Conservation (phyloP, 1,140 invertebrate species). For the Lepidotrigona ventralis region DNA sequence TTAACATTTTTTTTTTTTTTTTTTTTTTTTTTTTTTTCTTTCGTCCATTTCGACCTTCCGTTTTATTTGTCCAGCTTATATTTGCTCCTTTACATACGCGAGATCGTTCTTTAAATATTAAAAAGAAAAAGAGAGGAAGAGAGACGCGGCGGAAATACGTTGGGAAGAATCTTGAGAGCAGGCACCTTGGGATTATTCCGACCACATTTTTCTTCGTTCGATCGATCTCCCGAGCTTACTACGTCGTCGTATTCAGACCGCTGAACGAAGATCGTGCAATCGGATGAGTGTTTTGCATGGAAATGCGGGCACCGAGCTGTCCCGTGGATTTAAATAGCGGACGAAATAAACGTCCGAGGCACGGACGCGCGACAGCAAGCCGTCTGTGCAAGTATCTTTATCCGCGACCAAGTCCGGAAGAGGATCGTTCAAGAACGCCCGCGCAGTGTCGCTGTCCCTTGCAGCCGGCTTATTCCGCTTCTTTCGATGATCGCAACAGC, state of each 20-base stretch:
- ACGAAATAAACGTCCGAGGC: constrained; percentile 54
- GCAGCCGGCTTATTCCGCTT: not conserved
- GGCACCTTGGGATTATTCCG: constrained; percentile 15
- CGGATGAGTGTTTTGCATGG: constrained; percentile 36
- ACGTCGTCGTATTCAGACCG: not conserved
- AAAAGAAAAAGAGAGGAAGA: not conserved
- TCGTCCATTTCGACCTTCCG: constrained; percentile 5
- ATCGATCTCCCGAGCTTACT: not conserved
- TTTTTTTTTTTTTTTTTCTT: not conserved
- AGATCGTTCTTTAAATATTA: constrained; percentile 10
- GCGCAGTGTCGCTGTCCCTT: constrained; percentile 8
- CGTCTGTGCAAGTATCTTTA: constrained; percentile 39
- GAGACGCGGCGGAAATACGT: not conserved
- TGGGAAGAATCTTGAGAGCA: not conserved
- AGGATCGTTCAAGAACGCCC: constrained; percentile 61
- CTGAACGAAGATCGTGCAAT: constrained; percentile 8
- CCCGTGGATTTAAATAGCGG: constrained; percentile 45
- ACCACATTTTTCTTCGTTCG: not conserved
- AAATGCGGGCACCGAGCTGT: not conserved
- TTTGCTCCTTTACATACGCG: not conserved
- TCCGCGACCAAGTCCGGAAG: constrained; percentile 49
- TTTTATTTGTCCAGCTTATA: constrained; percentile 10
- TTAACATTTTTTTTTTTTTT: not conserved
- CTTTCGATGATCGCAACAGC: not conserved
- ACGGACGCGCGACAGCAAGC: not conserved